Percentiles rank a stretch among this genome's conserved stretches.
Conservation (phyloP, 2,797 vertebrate species). For the Erethizon dorsatum region DNA sequence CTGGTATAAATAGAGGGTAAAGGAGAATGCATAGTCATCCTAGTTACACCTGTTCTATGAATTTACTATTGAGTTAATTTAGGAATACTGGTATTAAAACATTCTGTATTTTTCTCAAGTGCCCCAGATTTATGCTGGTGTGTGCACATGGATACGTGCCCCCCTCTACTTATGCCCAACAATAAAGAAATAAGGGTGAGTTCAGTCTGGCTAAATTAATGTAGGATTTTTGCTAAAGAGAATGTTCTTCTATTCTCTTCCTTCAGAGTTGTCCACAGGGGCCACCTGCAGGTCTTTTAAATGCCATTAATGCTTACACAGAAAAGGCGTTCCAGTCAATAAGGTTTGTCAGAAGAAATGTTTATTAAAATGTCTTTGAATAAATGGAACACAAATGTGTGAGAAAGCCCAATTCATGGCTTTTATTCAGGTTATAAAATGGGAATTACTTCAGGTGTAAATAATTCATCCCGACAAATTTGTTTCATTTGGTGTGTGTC, state of each 20-base stretch:
- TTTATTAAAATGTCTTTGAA: constrained; percentile 77
- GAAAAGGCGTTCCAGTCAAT: constrained; percentile 74
- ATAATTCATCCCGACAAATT: constrained; percentile 57
- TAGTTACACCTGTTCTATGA: constrained; percentile 12
- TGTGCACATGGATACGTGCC: not conserved
- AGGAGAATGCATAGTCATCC: not conserved
- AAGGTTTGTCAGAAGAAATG: constrained; percentile 67
- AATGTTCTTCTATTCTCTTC: constrained; percentile 56
- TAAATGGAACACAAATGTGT: constrained; percentile 75
- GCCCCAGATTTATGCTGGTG: not conserved
- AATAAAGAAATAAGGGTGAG: constrained; percentile 47
- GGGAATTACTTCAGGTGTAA: constrained; percentile 71
- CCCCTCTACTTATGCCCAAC: not conserved
- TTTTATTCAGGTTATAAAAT: constrained; percentile 79
- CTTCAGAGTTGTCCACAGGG: constrained; percentile 56
- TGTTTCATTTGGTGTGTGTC: constrained; percentile 70
- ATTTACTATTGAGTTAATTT: constrained; percentile 46
- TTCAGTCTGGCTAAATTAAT: not conserved
- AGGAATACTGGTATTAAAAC: constrained; percentile 6
- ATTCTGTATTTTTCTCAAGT: constrained; percentile 62
- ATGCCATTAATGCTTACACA: constrained; percentile 61
- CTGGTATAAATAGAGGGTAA: not conserved
- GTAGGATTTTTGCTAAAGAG: constrained; percentile 54
- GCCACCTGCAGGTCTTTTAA: constrained; percentile 63
- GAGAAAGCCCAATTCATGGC: constrained; percentile 67